Evolutionary conservation across 2,888 invertebrate genomes (phyloP).

Genomic region (Stenolophus ochropezus): DNA sequence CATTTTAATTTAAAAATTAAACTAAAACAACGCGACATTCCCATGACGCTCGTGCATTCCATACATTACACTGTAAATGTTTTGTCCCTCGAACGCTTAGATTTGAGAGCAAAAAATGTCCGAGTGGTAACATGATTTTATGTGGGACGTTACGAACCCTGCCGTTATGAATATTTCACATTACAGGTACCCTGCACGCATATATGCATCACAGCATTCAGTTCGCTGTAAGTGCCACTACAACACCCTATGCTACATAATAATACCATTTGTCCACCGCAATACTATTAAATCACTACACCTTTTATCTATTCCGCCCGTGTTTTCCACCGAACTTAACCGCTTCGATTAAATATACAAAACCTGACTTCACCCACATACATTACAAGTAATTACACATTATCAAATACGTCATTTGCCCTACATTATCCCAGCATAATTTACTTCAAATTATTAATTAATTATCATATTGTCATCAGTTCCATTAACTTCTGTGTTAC

Average conservation of each 20-base stretch:
- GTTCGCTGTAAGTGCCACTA: background rate
- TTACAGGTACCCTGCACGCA: conserved; percentile 26
- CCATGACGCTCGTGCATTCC: conserved; percentile 48
- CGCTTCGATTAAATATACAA: background rate
- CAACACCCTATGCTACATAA: background rate
- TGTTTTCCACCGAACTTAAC: background rate
- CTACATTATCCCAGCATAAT: background rate
- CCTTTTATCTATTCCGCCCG: background rate
- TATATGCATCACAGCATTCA: background rate
- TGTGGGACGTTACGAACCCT: conserved; percentile 29
- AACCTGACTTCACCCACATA: background rate
- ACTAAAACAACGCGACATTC: conserved; percentile 50
- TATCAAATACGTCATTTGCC: background rate
- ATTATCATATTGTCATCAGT: background rate
- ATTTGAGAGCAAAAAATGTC: conserved; percentile 57
- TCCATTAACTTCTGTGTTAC: too few relatives aligned
- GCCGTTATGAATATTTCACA: conserved; percentile 58
- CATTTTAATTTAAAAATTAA: conserved; percentile 57
- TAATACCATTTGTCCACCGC: background rate
- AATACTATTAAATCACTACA: background rate
- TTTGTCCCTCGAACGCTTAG: conserved; percentile 53
- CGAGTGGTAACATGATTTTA: conserved; percentile 49
- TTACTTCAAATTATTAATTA: background rate
- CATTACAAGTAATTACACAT: background rate
- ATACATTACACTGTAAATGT: conserved; percentile 56